These are phyloP conservation scores for Zeugodacus cucurbitae DNA, from an alignment of 1,140 invertebrate genomes.

Conservation along the genomic window DNA sequence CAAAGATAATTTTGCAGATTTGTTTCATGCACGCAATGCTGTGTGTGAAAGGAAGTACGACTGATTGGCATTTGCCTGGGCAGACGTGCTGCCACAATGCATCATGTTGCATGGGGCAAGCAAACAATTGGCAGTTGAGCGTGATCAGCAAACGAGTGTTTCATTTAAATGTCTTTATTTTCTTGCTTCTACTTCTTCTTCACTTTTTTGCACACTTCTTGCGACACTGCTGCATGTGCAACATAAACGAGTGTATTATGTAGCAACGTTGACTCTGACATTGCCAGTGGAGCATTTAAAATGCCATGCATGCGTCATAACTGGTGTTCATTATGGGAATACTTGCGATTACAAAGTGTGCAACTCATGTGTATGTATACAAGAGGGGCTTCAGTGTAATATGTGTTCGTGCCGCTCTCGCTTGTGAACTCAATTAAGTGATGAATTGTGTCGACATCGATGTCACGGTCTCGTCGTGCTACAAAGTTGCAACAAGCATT, in stretches of 20 bases:
- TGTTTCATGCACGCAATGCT: not conserved
- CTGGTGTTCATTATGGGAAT: slow-evolving; percentile 18
- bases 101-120: not conserved
- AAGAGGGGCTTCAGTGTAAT: not conserved
- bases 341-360: not conserved
- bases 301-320: slow-evolving; percentile 30
- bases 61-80: not conserved
- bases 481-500: not conserved
- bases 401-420: not conserved
- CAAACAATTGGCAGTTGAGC: slow-evolving; percentile 22
- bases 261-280: too few species aligned
- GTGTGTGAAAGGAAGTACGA: not conserved
- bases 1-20: not conserved
- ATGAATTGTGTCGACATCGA: slow-evolving; percentile 21
- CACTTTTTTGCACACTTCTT: not conserved
- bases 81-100: slow-evolving; percentile 23
- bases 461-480: not conserved
- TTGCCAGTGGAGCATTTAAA: slow-evolving; percentile 18
- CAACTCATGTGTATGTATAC: not conserved
- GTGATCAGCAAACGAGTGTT: not conserved
- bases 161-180: not conserved
- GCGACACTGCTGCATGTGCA: not conserved
- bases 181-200: not conserved
- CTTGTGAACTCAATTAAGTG: slow-evolving; percentile 24
- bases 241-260: not conserved